Evolutionary conservation across 2,888 invertebrate genomes (phyloP), one percentile per base, ranked within the genome.

Genomic region (Troides oblongomaculatus): DNA sequence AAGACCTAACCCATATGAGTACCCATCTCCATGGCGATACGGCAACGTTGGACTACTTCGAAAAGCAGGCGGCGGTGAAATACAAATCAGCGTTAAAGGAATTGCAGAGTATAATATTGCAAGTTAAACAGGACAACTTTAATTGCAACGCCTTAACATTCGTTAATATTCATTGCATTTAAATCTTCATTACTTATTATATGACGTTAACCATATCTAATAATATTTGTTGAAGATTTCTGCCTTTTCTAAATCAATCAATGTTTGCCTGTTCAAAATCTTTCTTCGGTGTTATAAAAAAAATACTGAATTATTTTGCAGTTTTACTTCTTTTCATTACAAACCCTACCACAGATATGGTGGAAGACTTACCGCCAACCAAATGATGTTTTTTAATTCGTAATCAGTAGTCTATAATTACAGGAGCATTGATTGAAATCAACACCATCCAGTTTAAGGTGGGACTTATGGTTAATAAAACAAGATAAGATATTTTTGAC

Each of bases 61-160:
- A 66, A 59, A 66, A 59, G 6, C n/a, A 43, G 0, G 63, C 60
- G 2, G 59, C 66, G 8, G 17, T 43, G n/a, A 70, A 70, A 43
- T 63, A 63, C 17, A 70, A 56, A 50, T n/a, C 36, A 18, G 46
- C 21, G 2, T 63, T 64, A 2, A 30, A 56, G 30, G 66, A 70
- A 56, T 56, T 66, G 4, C 70, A 60, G 12, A 23, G 21, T n/a
- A 66, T 66, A 2, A 25, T 63, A 5, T 25, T 53, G 59, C 59
- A 66, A 56, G 43, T 70, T n/a, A 70, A 70, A 60, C 10, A 63
- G 43, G 70, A 63, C 1, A 12, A 18, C 14, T 70, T 56, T 46
- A 63, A 66, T 30, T 70, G 70, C 63, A 70, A 70, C 39, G 63
- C 66, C 12, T 43, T 70, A 10, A 60, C 70, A 18, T 70, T 70